Base-by-base conservation (phyloP, 2,888 invertebrate genomes). In the Kryphioiulus occultus region DNA sequence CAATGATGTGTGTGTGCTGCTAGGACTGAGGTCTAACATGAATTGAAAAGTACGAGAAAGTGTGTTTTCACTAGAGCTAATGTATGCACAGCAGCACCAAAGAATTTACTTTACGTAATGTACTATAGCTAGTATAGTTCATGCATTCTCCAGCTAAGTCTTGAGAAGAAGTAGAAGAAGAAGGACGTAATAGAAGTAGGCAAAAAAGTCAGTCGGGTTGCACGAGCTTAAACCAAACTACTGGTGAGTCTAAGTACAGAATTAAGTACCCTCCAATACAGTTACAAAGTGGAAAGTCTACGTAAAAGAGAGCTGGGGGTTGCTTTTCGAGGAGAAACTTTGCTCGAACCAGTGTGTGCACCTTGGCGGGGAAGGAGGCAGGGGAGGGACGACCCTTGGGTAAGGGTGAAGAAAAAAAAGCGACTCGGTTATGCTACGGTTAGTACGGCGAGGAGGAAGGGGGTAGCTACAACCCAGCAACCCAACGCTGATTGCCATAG, bases 71-170 rank as follows among this genome's bases (percentile, higher is more conserved):
- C 85, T 85, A 30, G 47, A 86, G 86, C 86, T 86, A 86, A 86
- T 86, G 86, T 86, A 86, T 86, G 86, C 86, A 86, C 86, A 86
- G 85, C 85, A 85, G 85, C 85, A 85, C 85, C 85, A 85, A 44
- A 59, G 86, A 44, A 86, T 86, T 86, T 86, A 86, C 86, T 86
- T 86, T 86, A 86, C 86, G 86, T 86, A 86, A 86, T 86, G 86
- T 86, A 86, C 86, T 86, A 86, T 42, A 86, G 86, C 47, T 53
- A 85, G 85, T 44, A 53, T 53, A 85, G 42, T 85, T 85, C 22
- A n/a, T 85, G 85, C 85, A 85, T 85, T 85, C 85, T 22, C 26
- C 39, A 15, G 30, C 42, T 42, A 85, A 85, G 85, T 85, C 85
- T 85, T 39, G 44, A 85, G 85, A 42, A 44, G 85, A 85, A 85